These are phyloP conservation scores for Collichthys lucidus DNA, from an alignment of 2,113 vertebrate genomes.

Conservation along the genomic window DNA sequence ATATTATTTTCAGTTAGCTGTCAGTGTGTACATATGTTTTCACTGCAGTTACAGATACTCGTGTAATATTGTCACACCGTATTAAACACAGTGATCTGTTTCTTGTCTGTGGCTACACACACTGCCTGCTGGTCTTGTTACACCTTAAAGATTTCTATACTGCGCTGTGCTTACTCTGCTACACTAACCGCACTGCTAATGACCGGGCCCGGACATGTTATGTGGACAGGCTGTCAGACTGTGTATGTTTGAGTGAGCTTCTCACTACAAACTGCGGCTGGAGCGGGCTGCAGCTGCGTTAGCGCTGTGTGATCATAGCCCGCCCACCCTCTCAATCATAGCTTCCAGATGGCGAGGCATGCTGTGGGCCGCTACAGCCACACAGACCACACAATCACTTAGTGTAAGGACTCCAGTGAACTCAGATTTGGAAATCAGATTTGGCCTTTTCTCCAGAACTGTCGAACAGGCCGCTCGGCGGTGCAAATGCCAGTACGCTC, in stretches of 20 bases:
- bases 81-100: not conserved
- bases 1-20: not conserved
- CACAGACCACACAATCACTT: slow-evolving; percentile 67
- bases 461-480: not conserved
- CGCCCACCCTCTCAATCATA: slow-evolving; percentile 65
- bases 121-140: not conserved
- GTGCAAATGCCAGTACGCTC: slow-evolving; percentile 25
- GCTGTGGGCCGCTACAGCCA: slow-evolving; percentile 62
- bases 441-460: slow-evolving; percentile 43
- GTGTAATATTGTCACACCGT: slow-evolving; percentile 4
- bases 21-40: not conserved
- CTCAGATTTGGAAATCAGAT: slow-evolving; percentile 46
- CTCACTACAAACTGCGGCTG: slow-evolving; percentile 60
- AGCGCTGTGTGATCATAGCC: slow-evolving; percentile 65
- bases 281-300: slow-evolving; percentile 73
- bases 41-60: slow-evolving; percentile 1
- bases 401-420: slow-evolving; percentile 38
- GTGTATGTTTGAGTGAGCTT: slow-evolving; percentile 52
- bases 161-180: slow-evolving; percentile 7
- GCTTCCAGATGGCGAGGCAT: slow-evolving; percentile 73
- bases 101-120: slow-evolving; percentile 13
- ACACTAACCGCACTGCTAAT: slow-evolving; percentile 47
- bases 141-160: slow-evolving; percentile 1
- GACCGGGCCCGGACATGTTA: slow-evolving; percentile 34
- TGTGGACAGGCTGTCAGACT: slow-evolving; percentile 55